phyloP scores from a whole-genome alignment of 1,140 invertebrate genomes.

The Halictus rubicundus region DNA sequence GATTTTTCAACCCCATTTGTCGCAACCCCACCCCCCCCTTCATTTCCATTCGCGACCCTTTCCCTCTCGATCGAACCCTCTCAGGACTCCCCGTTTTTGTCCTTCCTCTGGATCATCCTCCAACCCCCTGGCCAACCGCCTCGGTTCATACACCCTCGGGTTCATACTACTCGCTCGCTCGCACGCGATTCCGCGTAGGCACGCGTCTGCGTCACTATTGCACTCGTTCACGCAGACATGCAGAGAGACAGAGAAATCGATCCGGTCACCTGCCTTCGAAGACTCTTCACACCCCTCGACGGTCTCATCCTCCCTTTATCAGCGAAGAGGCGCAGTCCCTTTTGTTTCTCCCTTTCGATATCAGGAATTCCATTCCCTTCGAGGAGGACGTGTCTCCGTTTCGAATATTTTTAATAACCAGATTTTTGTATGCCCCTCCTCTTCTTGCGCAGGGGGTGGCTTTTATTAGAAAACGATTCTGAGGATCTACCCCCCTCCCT shows the following conservation, averaged over 20 bases:
- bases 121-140: background rate
- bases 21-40: too few relatives aligned
- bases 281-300: constrained; percentile 40
- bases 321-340: constrained; percentile 15
- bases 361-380: constrained; percentile 1
- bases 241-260: constrained; percentile 56
- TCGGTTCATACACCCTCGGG: background rate
- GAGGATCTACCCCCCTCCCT: too few relatives aligned
- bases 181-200: constrained; percentile 32
- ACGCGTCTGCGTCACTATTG: constrained; percentile 44
- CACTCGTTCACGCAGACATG: constrained; percentile 10
- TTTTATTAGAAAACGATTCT: too few relatives aligned
- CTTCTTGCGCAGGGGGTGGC: too few relatives aligned
- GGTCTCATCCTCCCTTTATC: constrained; percentile 24
- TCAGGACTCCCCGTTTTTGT: background rate
- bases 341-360: background rate
- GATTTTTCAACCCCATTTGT: background rate
- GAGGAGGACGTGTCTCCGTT: background rate
- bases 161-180: too few relatives aligned
- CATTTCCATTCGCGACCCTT: background rate
- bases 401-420: background rate
- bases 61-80: background rate
- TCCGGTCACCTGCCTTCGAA: constrained; percentile 60
- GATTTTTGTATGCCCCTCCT: too few relatives aligned
- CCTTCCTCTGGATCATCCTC: background rate